phyloP scores from a whole-genome alignment of 2,797 vertebrate genomes.

The Danio aesculapii region DNA sequence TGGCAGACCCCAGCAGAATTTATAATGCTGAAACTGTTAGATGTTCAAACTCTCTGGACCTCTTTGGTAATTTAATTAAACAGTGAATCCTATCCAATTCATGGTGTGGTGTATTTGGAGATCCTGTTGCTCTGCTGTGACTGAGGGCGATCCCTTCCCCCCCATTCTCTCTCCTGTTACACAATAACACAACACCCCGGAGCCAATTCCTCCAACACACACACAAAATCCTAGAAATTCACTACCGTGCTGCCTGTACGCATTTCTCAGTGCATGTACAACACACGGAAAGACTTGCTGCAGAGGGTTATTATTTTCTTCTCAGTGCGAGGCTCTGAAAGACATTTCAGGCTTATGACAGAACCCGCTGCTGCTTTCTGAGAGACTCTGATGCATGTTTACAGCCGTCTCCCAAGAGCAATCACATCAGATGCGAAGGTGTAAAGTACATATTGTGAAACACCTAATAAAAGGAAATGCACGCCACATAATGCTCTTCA shows the following conservation, averaged over 20 bases:
- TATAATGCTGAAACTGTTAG: neutral
- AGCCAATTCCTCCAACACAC: constrained; percentile 16
- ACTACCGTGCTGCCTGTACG: neutral
- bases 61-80: neutral
- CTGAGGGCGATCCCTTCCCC: constrained; percentile 26
- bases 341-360: constrained; percentile 37
- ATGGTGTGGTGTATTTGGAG: constrained; percentile 5
- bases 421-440: constrained; percentile 35
- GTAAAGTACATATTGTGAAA: constrained; percentile 19
- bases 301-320: constrained; percentile 45
- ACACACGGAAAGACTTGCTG: constrained; percentile 13
- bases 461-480: constrained; percentile 2
- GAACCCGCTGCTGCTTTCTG: constrained; percentile 19
- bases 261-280: neutral
- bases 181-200: constrained; percentile 32
- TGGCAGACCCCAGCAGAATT: constrained; percentile 11
- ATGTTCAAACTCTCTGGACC: neutral
- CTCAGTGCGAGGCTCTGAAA: constrained; percentile 17
- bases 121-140: constrained; percentile 25
- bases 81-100: neutral
- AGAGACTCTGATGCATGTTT: constrained; percentile 36
- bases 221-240: constrained; percentile 14
- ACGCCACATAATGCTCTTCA: neutral
- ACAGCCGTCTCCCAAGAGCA: constrained; percentile 42
- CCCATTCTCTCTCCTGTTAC: neutral